Evolutionary conservation across 2,888 invertebrate species (phyloP), one percentile per base, ranked within the genome.

Genomic region (Diaperis boleti): DNA sequence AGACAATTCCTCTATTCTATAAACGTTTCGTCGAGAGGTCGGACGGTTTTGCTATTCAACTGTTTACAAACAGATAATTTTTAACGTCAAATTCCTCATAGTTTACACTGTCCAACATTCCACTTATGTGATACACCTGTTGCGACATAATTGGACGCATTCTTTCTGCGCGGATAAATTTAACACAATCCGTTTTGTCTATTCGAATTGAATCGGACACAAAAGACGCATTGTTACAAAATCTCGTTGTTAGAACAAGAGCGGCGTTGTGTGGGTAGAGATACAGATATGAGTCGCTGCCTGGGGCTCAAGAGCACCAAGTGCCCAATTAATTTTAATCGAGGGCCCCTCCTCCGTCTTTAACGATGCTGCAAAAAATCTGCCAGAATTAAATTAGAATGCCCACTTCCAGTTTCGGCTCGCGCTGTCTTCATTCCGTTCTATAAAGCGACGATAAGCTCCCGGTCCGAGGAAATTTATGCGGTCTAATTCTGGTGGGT

Each of bases 11-110:
- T 42, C 10, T 39, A 13, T 15, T 39, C 18, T 42, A 10, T 39
- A 20, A 42, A 42, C 29, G 13, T 45, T 45, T 52, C 52, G 52
- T 22, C 15, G 33, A 49, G n/a, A 29, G 29, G 31, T 35, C 35
- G 33, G 18, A 42, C 54, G 37, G 20, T 54, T 54, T 15, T 29
- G 10, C 15, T n/a, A n/a, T n/a, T n/a, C n/a, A n/a, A n/a, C n/a
- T 54, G 54, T 54, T 54, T 54, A 54, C 54, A 42, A 54, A 41
- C 17, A 54, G 54, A 54, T 54, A 54, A 54, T 14, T 41, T 42
- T 54, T 29, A 20, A 52, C 52, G 14, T 39, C 14, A 14, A 52
- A 52, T 52, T 52, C 37, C 20, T 22, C 15, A 8, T 18, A 49
- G 33, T 49, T 49, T 52, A 22, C 33, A 15, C 17, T 50, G 22